These are phyloP conservation scores for Epinotia demarniana DNA, from an alignment of 2,888 invertebrate species.

Conservation along the genomic window DNA sequence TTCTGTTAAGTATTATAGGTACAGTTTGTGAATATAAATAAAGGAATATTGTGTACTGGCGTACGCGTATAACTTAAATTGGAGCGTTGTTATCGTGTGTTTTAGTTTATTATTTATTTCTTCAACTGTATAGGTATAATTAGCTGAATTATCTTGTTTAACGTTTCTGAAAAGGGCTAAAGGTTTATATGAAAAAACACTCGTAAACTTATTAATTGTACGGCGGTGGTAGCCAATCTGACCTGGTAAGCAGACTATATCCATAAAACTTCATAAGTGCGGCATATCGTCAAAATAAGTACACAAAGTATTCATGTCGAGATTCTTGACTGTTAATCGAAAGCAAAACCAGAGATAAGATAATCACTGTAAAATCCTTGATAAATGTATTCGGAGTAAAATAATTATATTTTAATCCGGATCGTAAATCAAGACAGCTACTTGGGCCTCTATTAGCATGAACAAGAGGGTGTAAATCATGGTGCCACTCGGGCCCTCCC, in stretches of 20 bases:
- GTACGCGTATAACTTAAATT: no score
- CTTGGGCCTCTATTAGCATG: conserved; percentile 80
- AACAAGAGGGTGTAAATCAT: conserved; percentile 78
- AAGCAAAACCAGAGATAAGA: conserved; percentile 49
- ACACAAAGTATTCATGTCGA: neutral
- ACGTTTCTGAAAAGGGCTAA: no score
- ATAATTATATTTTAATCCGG: conserved; percentile 71
- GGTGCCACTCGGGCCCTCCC: conserved; percentile 57
- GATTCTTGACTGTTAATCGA: conserved; percentile 26
- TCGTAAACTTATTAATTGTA: no score
- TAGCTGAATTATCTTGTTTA: no score
- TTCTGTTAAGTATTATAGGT: conserved; percentile 11
- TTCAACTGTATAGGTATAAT: no score
- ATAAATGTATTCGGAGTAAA: conserved; percentile 56
- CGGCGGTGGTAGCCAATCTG: no score
- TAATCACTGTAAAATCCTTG: conserved; percentile 49
- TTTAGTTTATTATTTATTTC: no score
- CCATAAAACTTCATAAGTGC: no score
- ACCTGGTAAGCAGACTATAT: no score
- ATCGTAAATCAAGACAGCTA: conserved; percentile 69
- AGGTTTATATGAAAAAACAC: no score
- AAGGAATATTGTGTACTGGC: neutral
- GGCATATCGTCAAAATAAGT: no score
- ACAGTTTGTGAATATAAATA: neutral
- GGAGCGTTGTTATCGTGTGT: no score